These are phyloP conservation scores for Phalacrocorax aristotelis DNA, from an alignment of 2,113 vertebrate genomes.

Conservation along the genomic window DNA sequence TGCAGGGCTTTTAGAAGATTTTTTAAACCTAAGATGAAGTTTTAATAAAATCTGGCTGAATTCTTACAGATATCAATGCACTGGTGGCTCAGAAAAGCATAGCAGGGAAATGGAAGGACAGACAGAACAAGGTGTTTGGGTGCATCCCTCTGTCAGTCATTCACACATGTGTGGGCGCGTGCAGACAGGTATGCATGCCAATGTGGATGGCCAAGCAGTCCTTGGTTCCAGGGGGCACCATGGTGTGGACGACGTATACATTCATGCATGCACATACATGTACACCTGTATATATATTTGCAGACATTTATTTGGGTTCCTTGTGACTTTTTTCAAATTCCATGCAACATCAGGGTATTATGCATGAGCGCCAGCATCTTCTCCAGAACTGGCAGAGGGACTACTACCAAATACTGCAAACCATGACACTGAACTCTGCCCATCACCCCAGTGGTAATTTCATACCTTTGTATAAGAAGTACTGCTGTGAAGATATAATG, in stretches of 20 bases:
- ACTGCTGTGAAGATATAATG: neutral
- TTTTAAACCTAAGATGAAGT: neutral
- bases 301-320: neutral
- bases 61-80: neutral
- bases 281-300: neutral
- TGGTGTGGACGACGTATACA: neutral
- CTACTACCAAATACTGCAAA: too few species aligned
- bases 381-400: neutral
- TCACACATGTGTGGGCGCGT: too few species aligned
- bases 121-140: too few species aligned
- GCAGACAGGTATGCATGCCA: fast-evolving
- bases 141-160: neutral
- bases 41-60: neutral
- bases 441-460: too few species aligned
- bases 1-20: neutral
- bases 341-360: neutral
- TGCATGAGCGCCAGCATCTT: neutral
- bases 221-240: neutral
- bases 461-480: too few species aligned
- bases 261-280: fast-evolving
- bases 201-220: neutral
- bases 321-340: neutral
- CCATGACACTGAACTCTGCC: neutral
- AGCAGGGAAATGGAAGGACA: neutral
- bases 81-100: neutral